These are phyloP conservation scores for Telenomus remus DNA, from an alignment of 1,140 invertebrate species.

Conservation along the genomic window DNA sequence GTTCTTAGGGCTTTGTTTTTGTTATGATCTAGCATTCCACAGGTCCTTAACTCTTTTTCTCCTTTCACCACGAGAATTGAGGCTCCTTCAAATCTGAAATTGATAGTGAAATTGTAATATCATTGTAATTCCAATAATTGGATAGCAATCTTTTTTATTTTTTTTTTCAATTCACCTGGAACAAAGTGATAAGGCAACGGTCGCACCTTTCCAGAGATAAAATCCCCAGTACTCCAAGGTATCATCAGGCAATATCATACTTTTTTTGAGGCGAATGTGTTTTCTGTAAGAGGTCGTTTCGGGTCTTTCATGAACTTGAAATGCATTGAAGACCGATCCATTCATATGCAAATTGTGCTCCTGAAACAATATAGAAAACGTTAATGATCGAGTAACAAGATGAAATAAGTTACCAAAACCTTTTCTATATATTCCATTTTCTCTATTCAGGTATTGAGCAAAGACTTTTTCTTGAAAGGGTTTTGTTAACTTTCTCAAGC, in stretches of 20 bases:
- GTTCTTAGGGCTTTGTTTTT: slow-evolving; percentile 78
- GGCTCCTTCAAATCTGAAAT: slow-evolving; percentile 79
- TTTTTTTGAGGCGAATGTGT: slow-evolving; percentile 86
- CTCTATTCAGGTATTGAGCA: too few species aligned
- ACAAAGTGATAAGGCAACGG: slow-evolving; percentile 85
- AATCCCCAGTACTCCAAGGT: slow-evolving; percentile 93
- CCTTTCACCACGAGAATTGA: slow-evolving; percentile 87
- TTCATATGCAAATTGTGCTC: slow-evolving; percentile 87
- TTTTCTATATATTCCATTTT: neutral
- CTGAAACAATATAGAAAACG: slow-evolving; percentile 64
- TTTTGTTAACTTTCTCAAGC: too few species aligned
- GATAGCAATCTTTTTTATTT: too few species aligned
- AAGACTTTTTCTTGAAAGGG: too few species aligned
- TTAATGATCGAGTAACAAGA: neutral
- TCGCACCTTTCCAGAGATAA: slow-evolving; percentile 85
- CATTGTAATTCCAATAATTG: too few species aligned
- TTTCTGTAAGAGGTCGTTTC: slow-evolving; percentile 82
- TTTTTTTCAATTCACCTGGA: slow-evolving; percentile 77
- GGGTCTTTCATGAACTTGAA: slow-evolving; percentile 83
- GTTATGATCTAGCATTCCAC: slow-evolving; percentile 83
- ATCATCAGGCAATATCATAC: slow-evolving; percentile 88
- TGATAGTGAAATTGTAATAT: slow-evolving; percentile 1
- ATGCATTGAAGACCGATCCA: slow-evolving; percentile 83
- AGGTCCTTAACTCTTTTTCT: slow-evolving; percentile 83
- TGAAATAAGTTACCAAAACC: neutral